Conservation (phyloP, 2,888 invertebrate genomes). For the Latheticus oryzae region DNA sequence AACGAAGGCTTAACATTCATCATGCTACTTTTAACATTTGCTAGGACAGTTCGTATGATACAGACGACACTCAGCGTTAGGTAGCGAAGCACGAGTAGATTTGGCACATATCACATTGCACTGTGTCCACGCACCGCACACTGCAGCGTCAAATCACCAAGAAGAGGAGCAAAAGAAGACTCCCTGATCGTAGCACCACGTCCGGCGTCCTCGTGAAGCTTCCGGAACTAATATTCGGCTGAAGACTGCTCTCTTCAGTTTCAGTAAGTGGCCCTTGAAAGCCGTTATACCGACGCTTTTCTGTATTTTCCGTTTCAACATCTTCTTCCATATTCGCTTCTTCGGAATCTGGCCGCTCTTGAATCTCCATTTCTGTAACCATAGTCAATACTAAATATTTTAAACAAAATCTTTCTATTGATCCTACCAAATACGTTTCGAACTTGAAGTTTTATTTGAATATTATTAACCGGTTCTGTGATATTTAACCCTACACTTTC, state of each 20-base stretch:
- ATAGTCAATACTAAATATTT: constrained; percentile 39
- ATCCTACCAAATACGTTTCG: too few relatives aligned
- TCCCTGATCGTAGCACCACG: constrained; percentile 40
- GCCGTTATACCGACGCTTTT: constrained; percentile 66
- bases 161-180: constrained; percentile 56
- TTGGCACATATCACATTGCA: constrained; percentile 64
- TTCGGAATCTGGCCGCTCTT: constrained; percentile 67
- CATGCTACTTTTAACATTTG: constrained; percentile 47
- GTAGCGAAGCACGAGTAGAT: constrained; percentile 65
- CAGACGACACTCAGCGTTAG: constrained; percentile 57
- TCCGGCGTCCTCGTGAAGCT: constrained; percentile 45
- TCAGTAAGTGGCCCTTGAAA: constrained; percentile 76
- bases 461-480: constrained; percentile 21
- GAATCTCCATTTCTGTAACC: constrained; percentile 73
- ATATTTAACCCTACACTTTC: constrained; percentile 19
- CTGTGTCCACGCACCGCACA: constrained; percentile 55
- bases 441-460: constrained; percentile 34
- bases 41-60: constrained; percentile 46
- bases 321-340: constrained; percentile 63
- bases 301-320: constrained; percentile 54
- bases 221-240: constrained; percentile 51
- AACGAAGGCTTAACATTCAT: constrained; percentile 53
- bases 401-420: constrained; percentile 35
- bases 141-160: constrained; percentile 58
- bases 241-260: constrained; percentile 64